A percentile compares a stretch with the other conserved stretches of the same genome.
phyloP scores from a whole-genome alignment of 2,113 vertebrate genomes.

The Notiomystis cincta region DNA sequence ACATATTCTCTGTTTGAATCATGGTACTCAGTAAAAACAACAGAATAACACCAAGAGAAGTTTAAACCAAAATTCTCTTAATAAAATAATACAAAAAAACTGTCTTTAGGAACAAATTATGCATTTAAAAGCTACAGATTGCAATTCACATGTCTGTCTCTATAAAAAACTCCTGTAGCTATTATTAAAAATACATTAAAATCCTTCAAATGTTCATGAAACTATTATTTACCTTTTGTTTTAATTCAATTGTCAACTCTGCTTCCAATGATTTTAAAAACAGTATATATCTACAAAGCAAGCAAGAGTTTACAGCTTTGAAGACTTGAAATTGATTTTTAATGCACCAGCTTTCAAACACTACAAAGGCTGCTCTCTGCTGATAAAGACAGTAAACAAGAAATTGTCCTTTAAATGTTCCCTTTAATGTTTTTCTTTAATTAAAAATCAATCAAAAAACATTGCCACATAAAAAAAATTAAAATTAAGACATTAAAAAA shows the following conservation, averaged over 20 bases:
- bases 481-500: slow-evolving; percentile 42
- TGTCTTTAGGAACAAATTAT: background rate
- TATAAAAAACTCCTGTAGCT: background rate
- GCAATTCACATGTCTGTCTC: background rate
- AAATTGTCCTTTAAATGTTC: slow-evolving; percentile 68
- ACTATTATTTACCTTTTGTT: slow-evolving; percentile 48
- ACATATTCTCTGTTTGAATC: slow-evolving; percentile 7
- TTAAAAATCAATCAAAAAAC: slow-evolving; percentile 72
- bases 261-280: slow-evolving; percentile 38
- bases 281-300: slow-evolving; percentile 49
- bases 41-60: background rate
- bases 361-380: slow-evolving; percentile 68
- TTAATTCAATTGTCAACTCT: slow-evolving; percentile 57
- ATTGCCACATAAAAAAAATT: background rate
- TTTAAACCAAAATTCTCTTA: slow-evolving; percentile 11
- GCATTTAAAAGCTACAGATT: slow-evolving; percentile 2
- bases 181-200: slow-evolving; percentile 58
- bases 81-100: slow-evolving; percentile 5
- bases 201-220: slow-evolving; percentile 40
- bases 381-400: slow-evolving; percentile 75
- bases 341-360: slow-evolving; percentile 66
- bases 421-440: slow-evolving; percentile 70
- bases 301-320: slow-evolving; percentile 54
- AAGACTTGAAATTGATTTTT: slow-evolving; percentile 72
- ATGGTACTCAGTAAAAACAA: slow-evolving; percentile 24